Evolutionary conservation across 2,797 vertebrate genomes (phyloP).

Genomic region (Pangasius macronema): DNA sequence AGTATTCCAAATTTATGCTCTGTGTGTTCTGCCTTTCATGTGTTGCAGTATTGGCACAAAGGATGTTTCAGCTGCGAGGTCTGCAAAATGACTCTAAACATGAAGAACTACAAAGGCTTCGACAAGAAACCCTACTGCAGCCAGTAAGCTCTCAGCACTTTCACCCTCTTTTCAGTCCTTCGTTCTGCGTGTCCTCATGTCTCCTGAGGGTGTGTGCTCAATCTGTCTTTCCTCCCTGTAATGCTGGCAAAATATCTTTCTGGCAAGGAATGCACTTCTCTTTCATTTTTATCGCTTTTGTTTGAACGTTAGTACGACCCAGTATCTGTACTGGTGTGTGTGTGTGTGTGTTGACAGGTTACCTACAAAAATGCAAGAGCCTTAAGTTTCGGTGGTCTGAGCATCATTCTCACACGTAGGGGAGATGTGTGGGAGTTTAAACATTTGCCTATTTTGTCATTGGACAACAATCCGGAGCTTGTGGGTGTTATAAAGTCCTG

Average conservation of each 20-base stretch:
- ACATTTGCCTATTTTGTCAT: conserved; percentile 16
- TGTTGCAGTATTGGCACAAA: conserved; percentile 92
- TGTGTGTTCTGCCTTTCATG: conserved; percentile 10
- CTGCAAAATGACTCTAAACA: conserved; percentile 98
- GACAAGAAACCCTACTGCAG: conserved; percentile 97
- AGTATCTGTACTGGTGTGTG: background rate
- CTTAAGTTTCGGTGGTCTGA: background rate
- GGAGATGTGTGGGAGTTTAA: conserved; percentile 30
- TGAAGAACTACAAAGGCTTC: conserved; percentile 99
- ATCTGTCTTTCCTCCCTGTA: conserved; percentile 19
- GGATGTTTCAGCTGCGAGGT: conserved; percentile 97
- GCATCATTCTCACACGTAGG: background rate
- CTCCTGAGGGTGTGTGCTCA: conserved; percentile 20
- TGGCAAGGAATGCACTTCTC: background rate
- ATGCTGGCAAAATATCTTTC: background rate
- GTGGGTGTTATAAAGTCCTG: conserved; percentile 18
- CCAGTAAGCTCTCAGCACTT: conserved; percentile 78
- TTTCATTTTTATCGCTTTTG: background rate
- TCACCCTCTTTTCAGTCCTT: background rate
- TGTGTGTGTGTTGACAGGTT: background rate
- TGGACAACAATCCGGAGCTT: conserved; percentile 20
- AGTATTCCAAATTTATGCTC: background rate
- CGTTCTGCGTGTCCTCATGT: background rate
- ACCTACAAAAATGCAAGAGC: background rate
- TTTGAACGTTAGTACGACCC: background rate